These are phyloP conservation scores for Cryptocephalus primarius DNA, from an alignment of 2,888 invertebrate species.

Conservation along the genomic window DNA sequence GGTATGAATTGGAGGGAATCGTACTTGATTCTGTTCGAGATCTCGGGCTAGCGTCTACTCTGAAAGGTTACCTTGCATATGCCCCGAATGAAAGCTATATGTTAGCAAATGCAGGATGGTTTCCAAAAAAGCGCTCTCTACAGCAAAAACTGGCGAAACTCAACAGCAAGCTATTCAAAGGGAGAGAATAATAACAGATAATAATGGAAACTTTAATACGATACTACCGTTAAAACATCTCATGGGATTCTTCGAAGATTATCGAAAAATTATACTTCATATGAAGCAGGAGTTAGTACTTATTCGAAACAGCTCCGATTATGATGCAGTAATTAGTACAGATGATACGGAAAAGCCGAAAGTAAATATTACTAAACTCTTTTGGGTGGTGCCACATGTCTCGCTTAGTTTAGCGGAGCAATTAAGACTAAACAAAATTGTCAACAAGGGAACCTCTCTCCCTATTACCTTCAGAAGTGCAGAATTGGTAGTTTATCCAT, in stretches of 20 bases:
- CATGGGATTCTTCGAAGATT: constrained; percentile 8
- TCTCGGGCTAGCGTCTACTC: constrained; percentile 1
- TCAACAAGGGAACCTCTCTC: constrained; percentile 4
- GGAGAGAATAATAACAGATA: constrained; percentile 2
- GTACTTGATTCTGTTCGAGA: constrained; percentile 2
- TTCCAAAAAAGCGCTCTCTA: neutral
- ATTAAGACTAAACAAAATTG: constrained; percentile 5
- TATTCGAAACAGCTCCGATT: constrained; percentile 7
- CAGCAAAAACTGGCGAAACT: no score
- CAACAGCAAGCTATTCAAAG: neutral
- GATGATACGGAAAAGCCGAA: constrained; percentile 6
- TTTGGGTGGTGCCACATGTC: constrained; percentile 10
- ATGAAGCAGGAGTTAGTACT: constrained; percentile 11
- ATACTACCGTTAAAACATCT: constrained; percentile 5
- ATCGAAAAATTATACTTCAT: constrained; percentile 10
- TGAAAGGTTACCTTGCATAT: constrained; percentile 2
- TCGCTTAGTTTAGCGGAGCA: constrained; percentile 3
- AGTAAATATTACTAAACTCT: constrained; percentile 7
- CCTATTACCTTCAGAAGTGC: constrained; percentile 7
- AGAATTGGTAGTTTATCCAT: constrained; percentile 9
- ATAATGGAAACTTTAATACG: constrained; percentile 4
- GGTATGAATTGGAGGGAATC: constrained; percentile 3
- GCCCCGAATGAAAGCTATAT: constrained; percentile 1
- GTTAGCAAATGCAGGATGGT: constrained; percentile 6
- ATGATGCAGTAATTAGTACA: constrained; percentile 5